These are phyloP conservation scores for Acyrthosiphon pisum DNA, from an alignment of 1,140 invertebrate genomes.

Conservation along the genomic window DNA sequence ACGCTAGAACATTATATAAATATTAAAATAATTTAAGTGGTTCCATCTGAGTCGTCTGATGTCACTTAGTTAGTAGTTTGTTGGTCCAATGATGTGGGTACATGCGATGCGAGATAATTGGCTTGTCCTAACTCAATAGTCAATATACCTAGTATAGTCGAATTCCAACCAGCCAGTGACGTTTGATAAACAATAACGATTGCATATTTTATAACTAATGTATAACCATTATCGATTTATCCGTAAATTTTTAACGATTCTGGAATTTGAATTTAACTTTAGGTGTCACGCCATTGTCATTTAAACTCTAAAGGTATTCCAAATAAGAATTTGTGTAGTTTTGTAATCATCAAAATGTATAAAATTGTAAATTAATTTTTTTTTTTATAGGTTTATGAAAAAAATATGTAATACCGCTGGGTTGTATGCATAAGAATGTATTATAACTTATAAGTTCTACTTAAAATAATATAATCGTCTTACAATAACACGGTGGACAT, in stretches of 20 bases:
- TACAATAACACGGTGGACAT: neutral
- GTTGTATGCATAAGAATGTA: neutral
- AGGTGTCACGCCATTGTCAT: neutral
- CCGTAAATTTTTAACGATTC: neutral
- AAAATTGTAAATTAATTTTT: neutral
- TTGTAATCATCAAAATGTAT: neutral
- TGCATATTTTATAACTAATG: neutral
- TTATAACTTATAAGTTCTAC: neutral
- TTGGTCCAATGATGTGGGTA: neutral
- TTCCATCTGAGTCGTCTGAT: neutral
- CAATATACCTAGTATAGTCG: neutral
- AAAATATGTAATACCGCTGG: neutral
- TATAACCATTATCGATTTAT: neutral
- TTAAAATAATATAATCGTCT: neutral
- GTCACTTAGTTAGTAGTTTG: slow-evolving; percentile 1
- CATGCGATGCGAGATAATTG: neutral
- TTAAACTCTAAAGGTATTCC: neutral
- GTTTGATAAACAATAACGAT: neutral
- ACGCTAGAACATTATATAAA: neutral
- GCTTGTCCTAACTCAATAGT: neutral
- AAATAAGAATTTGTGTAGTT: neutral
- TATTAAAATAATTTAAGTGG: neutral
- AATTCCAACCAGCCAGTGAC: neutral
- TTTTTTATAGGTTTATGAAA: neutral
- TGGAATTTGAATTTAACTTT: neutral